Conservation (phyloP, 2,113 vertebrate genomes). For the Malurus melanocephalus region DNA sequence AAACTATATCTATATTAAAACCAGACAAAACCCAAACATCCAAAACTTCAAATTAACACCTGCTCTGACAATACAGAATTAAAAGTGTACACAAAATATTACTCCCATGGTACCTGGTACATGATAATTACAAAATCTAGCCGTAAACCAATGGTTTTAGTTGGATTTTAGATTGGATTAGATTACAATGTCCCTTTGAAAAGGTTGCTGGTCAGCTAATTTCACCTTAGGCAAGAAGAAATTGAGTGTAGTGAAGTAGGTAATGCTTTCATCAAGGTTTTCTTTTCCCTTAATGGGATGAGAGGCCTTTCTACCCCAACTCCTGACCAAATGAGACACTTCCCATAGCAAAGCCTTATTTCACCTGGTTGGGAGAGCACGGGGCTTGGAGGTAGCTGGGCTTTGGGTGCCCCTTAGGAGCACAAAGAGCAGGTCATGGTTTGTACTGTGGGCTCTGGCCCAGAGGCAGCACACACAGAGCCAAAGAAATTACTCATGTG, state of each 20-base stretch:
- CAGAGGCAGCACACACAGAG: neutral
- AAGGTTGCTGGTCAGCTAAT: neutral
- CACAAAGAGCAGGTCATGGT: neutral
- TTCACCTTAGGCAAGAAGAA: neutral
- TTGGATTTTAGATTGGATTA: neutral
- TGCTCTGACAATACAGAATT: neutral
- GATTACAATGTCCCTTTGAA: neutral
- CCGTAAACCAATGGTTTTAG: neutral
- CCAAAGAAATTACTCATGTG: slow-evolving; percentile 29
- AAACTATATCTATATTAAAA: neutral
- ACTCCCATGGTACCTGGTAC: neutral
- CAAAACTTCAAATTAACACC: neutral
- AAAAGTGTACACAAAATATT: neutral
- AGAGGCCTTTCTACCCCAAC: neutral
- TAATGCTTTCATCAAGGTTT: neutral
- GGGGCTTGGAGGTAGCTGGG: neutral
- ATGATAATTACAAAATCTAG: neutral
- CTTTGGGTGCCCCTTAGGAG: neutral
- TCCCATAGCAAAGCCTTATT: neutral
- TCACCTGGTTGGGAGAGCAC: neutral
- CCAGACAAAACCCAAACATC: neutral
- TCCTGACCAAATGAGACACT: neutral
- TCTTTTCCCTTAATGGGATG: neutral
- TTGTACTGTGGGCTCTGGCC: neutral
- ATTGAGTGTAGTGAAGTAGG: neutral